Percentiles rank a stretch among this genome's conserved stretches.
These are phyloP conservation scores for Mirounga angustirostris DNA, from an alignment of 2,113 vertebrate genomes.

Conservation along the genomic window DNA sequence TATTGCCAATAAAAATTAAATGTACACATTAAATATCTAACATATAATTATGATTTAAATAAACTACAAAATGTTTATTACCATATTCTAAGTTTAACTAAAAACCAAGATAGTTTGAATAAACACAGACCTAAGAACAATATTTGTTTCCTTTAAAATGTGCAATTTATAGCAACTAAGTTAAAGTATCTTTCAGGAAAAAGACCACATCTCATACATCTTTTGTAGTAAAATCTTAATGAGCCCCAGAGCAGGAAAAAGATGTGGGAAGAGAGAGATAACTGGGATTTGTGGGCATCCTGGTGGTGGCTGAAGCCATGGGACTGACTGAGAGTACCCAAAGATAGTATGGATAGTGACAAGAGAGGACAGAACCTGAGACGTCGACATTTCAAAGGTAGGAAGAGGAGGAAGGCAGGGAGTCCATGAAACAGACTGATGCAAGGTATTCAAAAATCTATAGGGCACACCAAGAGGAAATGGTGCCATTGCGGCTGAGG, in stretches of 20 bases:
- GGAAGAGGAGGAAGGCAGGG: not conserved
- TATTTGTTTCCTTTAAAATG: slow-evolving; percentile 43
- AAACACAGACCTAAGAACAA: slow-evolving; percentile 3
- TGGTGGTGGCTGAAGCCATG: not conserved
- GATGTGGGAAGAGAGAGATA: not conserved
- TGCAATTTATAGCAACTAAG: not conserved
- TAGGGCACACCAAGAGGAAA: not conserved
- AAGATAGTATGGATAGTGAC: not conserved
- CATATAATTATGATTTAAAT: slow-evolving; percentile 67
- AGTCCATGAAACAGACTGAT: not conserved
- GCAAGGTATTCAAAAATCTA: not conserved
- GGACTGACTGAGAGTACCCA: not conserved
- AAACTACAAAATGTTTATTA: slow-evolving; percentile 56
- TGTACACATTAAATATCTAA: slow-evolving; percentile 64
- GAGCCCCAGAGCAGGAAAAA: not conserved
- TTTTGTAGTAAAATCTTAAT: slow-evolving; percentile 18
- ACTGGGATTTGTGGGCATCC: not conserved
- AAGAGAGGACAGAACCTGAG: not conserved
- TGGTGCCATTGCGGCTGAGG: not conserved
- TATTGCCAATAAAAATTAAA: slow-evolving; percentile 77
- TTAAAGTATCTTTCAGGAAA: slow-evolving; percentile 26
- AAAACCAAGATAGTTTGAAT: slow-evolving; percentile 69
- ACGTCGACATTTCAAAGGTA: not conserved
- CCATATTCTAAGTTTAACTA: slow-evolving; percentile 53
- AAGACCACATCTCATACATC: not conserved